These are phyloP conservation scores for Littorina saxatilis DNA, from an alignment of 1,140 invertebrate genomes.

Conservation along the genomic window DNA sequence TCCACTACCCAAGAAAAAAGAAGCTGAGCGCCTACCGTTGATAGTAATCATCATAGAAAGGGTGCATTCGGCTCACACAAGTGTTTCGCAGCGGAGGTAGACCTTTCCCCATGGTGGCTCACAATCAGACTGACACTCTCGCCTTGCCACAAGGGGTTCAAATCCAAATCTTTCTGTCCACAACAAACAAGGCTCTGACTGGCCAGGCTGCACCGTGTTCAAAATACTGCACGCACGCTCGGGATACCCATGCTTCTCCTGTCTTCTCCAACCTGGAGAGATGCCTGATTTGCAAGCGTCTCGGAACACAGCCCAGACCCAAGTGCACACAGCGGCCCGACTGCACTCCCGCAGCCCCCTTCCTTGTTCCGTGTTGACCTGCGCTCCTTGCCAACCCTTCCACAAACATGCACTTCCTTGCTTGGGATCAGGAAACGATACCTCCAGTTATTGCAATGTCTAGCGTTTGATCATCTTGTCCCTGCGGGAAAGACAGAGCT, in stretches of 20 bases:
- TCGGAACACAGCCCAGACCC: background rate
- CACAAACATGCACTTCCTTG: background rate
- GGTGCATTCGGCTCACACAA: background rate
- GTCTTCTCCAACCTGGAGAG: too few relatives aligned
- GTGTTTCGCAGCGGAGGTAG: background rate
- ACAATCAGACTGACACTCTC: background rate
- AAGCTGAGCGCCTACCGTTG: background rate
- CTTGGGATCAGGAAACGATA: too few relatives aligned
- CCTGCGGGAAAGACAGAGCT: too few relatives aligned
- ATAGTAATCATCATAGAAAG: slow-evolving; percentile 13
- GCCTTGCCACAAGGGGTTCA: background rate
- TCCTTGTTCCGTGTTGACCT: background rate
- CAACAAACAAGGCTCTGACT: background rate
- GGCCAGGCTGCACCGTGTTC: background rate
- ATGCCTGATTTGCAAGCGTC: background rate
- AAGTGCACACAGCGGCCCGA: background rate
- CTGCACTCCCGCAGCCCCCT: background rate
- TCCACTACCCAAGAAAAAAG: too few relatives aligned
- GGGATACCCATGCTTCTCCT: too few relatives aligned
- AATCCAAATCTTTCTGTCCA: slow-evolving; percentile 11
- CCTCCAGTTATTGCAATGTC: too few relatives aligned
- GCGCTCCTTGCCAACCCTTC: background rate
- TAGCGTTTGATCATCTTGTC: too few relatives aligned
- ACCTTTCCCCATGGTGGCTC: background rate
- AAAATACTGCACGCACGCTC: background rate